Percentiles rank a stretch among this genome's conserved stretches.
These are phyloP conservation scores for Asbolus verrucosus DNA, from an alignment of 1,140 invertebrate species.

Conservation along the genomic window DNA sequence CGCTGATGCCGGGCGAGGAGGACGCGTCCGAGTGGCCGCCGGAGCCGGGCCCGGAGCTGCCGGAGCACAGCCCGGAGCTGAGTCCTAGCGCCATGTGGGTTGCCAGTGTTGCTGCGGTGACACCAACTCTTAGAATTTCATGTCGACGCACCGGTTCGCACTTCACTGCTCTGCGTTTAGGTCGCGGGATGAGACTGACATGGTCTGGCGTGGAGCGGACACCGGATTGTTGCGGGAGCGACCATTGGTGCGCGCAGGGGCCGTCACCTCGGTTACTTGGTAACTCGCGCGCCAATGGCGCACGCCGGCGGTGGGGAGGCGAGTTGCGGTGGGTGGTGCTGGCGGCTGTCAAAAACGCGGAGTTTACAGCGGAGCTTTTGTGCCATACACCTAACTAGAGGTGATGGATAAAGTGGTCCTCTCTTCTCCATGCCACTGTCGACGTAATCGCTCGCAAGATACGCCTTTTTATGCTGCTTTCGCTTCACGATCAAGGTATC, in stretches of 20 bases:
- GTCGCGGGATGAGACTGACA: conserved; percentile 56
- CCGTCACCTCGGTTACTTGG: conserved; percentile 56
- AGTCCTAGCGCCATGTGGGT: conserved; percentile 65
- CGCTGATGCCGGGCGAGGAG: conserved; percentile 65
- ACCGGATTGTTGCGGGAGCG: conserved; percentile 4
- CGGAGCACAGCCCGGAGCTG: conserved; percentile 63
- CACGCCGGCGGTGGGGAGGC: conserved; percentile 50
- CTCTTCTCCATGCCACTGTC: conserved; percentile 48
- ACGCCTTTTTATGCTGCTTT: neutral
- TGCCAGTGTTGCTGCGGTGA: conserved; percentile 58
- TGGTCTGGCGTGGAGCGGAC: conserved; percentile 45
- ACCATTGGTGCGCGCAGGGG: conserved; percentile 53
- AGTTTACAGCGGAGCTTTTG: conserved; percentile 55
- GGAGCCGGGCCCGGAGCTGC: conserved; percentile 62
- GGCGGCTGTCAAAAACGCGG: conserved; percentile 56
- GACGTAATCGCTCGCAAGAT: conserved; percentile 29
- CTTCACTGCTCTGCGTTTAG: no score
- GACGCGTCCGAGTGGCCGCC: conserved; percentile 63
- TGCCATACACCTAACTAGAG: conserved; percentile 63
- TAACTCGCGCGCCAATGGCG: conserved; percentile 52
- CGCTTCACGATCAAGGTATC: neutral
- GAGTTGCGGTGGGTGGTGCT: conserved; percentile 48
- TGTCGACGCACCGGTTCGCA: no score
- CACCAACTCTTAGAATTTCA: no score
- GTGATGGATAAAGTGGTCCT: conserved; percentile 64